Percentiles rank a stretch among this genome's conserved stretches.
Conservation (phyloP, 2,888 invertebrate species). For the Noctua janthina region DNA sequence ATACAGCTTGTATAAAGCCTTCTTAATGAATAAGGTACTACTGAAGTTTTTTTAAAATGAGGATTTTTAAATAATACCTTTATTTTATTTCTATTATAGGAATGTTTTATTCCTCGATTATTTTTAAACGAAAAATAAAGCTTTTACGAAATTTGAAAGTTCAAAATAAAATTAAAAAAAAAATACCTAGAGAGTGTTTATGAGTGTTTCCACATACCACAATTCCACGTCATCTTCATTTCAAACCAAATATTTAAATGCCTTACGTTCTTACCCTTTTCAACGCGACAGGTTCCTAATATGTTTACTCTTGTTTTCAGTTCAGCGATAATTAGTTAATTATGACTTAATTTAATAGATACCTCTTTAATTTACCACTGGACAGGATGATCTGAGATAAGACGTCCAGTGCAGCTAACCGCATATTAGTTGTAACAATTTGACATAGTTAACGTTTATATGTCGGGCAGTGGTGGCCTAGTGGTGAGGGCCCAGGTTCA, state of each 20-base stretch:
- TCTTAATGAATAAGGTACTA: neutral
- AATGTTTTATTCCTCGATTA: neutral
- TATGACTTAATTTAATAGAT: neutral
- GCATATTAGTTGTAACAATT: neutral
- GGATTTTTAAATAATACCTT: neutral
- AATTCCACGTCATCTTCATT: neutral
- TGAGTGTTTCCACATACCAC: neutral
- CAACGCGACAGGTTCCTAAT: neutral
- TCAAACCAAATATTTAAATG: neutral
- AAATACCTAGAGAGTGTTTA: neutral
- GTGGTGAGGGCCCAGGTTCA: neutral
- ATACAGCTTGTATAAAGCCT: neutral
- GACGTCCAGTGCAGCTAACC: neutral
- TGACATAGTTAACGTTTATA: neutral
- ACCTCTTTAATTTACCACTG: neutral
- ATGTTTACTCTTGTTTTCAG: conserved; percentile 4
- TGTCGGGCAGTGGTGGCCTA: neutral
- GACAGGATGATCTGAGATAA: neutral
- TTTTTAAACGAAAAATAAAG: neutral
- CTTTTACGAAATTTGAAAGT: neutral
- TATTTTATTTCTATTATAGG: neutral
- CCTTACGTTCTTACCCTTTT: neutral
- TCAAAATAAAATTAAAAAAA: neutral
- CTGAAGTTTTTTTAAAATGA: neutral
- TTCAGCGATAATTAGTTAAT: neutral